Conservation (phyloP, 2,888 invertebrate species). For the Amphimallon solstitiale region DNA sequence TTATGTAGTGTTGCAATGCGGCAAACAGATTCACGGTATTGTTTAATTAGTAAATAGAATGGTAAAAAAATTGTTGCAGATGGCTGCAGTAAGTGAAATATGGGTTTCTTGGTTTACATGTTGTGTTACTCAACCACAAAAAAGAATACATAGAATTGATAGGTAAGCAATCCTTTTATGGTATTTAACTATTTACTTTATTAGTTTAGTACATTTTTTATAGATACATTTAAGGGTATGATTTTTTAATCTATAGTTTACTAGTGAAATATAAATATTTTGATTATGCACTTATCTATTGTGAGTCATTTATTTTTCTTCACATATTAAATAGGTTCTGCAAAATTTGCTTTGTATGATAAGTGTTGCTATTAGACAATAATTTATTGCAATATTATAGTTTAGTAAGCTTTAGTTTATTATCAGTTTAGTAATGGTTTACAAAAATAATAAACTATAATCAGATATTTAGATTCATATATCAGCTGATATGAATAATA, state of each 20-base stretch:
- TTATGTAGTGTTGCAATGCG: slow-evolving; percentile 10
- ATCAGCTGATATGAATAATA: too few relatives aligned
- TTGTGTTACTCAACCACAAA: slow-evolving; percentile 85
- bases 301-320: slow-evolving; percentile 12
- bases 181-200: background rate
- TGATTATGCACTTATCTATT: background rate
- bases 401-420: too few relatives aligned
- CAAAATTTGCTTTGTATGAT: background rate
- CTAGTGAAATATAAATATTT: slow-evolving; percentile 2
- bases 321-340: background rate
- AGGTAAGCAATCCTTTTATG: slow-evolving; percentile 51
- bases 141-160: slow-evolving; percentile 82
- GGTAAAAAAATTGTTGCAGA: slow-evolving; percentile 48
- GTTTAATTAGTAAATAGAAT: slow-evolving; percentile 6
- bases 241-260: slow-evolving; percentile 1
- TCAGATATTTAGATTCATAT: too few relatives aligned
- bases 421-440: too few relatives aligned
- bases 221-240: too few relatives aligned
- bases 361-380: background rate
- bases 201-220: slow-evolving; percentile 10
- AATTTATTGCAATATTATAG: too few relatives aligned
- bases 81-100: slow-evolving; percentile 75
- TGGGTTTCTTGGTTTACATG: slow-evolving; percentile 95
- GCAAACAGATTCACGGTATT: too few relatives aligned
- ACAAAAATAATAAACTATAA: too few relatives aligned